Percentiles rank a stretch among this genome's conserved stretches.
Evolutionary conservation across 2,797 vertebrate genomes (phyloP).

Genomic region (Pogonophryne albipinna): DNA sequence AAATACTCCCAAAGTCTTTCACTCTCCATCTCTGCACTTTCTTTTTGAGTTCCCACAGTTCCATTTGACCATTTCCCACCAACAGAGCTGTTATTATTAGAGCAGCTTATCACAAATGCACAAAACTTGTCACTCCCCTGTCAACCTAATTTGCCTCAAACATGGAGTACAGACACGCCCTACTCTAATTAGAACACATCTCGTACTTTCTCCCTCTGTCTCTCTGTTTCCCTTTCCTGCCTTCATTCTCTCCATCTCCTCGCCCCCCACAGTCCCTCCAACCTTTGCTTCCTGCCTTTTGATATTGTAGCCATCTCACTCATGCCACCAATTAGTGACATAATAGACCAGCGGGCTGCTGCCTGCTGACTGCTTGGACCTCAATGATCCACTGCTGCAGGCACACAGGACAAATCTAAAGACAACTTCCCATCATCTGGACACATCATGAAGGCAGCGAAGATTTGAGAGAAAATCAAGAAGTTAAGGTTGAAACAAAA

Average conservation of each 20-base stretch:
- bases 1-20: not conserved
- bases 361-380: slow-evolving; percentile 68
- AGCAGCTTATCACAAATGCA: slow-evolving; percentile 52
- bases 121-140: slow-evolving; percentile 63
- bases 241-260: slow-evolving; percentile 61
- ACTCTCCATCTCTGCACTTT: not conserved
- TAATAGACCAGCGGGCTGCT: slow-evolving; percentile 75
- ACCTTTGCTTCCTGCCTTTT: slow-evolving; percentile 79
- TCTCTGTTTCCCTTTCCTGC: slow-evolving; percentile 47
- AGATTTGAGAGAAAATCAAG: not conserved
- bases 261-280: slow-evolving; percentile 35
- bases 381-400: slow-evolving; percentile 61
- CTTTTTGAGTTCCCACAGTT: slow-evolving; percentile 51
- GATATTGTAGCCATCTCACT: slow-evolving; percentile 75
- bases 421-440: not conserved
- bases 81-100: slow-evolving; percentile 13
- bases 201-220: slow-evolving; percentile 47
- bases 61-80: slow-evolving; percentile 48
- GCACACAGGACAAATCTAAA: slow-evolving; percentile 49
- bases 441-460: not conserved
- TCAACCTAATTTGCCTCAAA: slow-evolving; percentile 74
- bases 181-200: slow-evolving; percentile 76
- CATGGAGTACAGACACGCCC: slow-evolving; percentile 68
- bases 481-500: not conserved
- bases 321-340: slow-evolving; percentile 83